Evolutionary conservation across 2,113 vertebrate genomes (phyloP), one percentile per base, ranked within the genome.

Genomic region (Cololabis saira): DNA sequence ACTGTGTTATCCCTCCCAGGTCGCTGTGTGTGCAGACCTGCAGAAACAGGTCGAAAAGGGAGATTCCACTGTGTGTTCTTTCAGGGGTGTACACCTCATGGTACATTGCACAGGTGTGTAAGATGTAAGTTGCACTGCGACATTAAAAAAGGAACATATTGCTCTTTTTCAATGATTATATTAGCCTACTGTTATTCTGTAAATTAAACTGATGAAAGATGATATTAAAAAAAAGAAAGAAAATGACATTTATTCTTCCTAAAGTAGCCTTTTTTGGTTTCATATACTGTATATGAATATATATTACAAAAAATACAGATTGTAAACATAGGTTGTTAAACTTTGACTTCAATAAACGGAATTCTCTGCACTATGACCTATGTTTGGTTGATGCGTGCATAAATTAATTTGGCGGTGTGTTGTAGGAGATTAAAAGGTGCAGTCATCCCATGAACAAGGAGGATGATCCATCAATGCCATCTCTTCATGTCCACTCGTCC

Each of bases 91-190:
- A 94, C 93, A 94, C 94, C 94, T 95, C 95, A 93, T 89, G 92
- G 92, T 94, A 94, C 92, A 94, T 94, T 95, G 94, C 94, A 96
- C 93, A 95, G 94, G 94, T 94, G 91, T 95, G 93, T 95, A 95
- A 94, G 95, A 94, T 92, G 95, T 95, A 95, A 95, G 95, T 95
- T 96, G 93, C 94, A 95, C 93, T 95, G 94, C 95, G 94, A 96
- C 94, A 95, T 95, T 95, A 95, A 95, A 95, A 93, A 94, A 95
- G 94, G 93, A 95, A 94, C 94, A 95, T 94, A 94, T 94, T 95
- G 93, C 93, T 95, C 93, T 95, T 95, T 95, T 95, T 95, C 92
- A 95, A 95, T 93, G 88, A 94, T 94, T 93, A 91, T 92, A 92
- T 91, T 94, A 95, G 94, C 92, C 95, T 95, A 94, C 92, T 95